Evolutionary conservation across 2,113 vertebrate genomes (phyloP).

Genomic region (Aramus guarauna): DNA sequence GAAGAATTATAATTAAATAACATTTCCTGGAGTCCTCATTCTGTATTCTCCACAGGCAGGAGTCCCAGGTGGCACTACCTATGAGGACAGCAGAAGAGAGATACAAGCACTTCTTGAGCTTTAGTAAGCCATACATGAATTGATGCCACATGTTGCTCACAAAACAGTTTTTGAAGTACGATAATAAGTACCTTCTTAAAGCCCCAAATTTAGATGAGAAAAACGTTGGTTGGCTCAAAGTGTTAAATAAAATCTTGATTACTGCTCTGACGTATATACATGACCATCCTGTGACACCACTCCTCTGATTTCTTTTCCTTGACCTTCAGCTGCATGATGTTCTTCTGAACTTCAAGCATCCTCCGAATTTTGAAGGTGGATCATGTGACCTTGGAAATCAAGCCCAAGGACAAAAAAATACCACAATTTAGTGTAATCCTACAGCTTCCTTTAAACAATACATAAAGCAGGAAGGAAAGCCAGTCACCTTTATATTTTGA

Average conservation of each 20-base stretch:
- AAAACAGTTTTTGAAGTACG: background rate
- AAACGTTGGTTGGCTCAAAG: background rate
- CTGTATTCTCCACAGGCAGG: background rate
- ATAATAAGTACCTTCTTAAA: background rate
- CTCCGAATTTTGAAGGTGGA: background rate
- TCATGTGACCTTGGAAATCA: background rate
- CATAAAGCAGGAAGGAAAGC: background rate
- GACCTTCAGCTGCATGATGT: background rate
- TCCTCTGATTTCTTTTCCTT: background rate
- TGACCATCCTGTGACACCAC: background rate
- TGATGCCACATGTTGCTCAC: background rate
- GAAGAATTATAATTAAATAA: background rate
- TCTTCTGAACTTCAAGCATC: background rate
- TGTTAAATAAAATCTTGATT: background rate
- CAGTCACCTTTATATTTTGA: background rate
- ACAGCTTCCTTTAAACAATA: background rate
- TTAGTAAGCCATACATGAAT: background rate
- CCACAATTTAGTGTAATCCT: background rate
- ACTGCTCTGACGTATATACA: background rate
- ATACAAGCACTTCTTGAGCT: background rate
- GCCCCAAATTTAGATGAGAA: background rate
- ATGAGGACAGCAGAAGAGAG: background rate
- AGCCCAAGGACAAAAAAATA: background rate
- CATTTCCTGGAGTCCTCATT: background rate
- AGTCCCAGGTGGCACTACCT: background rate